These are phyloP conservation scores for Porites cylindrica DNA, from an alignment of 92 coral and sea anemone species.

Conservation along the genomic window DNA sequence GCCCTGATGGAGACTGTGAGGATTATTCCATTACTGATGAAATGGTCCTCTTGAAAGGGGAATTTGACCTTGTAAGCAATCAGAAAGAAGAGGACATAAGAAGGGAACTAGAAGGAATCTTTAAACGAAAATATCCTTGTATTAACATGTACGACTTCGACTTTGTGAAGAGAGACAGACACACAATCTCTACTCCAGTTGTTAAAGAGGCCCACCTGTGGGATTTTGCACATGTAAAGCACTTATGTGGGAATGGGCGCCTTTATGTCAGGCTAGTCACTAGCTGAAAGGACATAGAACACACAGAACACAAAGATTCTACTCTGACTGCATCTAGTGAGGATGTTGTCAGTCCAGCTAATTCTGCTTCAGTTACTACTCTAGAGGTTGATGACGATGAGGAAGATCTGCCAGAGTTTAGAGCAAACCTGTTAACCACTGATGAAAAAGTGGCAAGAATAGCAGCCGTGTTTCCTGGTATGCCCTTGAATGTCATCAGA, in stretches of 20 bases:
- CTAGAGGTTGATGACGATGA: not conserved
- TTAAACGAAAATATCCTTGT: slow-evolving; percentile 34
- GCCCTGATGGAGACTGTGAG: not conserved
- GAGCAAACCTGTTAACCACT: not conserved
- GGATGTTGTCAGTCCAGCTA: not conserved
- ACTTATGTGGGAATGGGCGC: slow-evolving; percentile 63
- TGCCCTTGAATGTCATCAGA: too few species aligned
- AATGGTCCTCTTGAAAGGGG: not conserved
- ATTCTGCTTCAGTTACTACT: not conserved
- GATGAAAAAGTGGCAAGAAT: too few species aligned
- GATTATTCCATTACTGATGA: not conserved
- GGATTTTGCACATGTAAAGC: slow-evolving; percentile 72
- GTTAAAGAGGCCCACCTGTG: slow-evolving; percentile 62
- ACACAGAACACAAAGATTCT: not conserved
- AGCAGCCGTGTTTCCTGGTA: too few species aligned
- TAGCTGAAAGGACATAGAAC: slow-evolving; percentile 21
- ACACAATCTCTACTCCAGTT: slow-evolving; percentile 63
- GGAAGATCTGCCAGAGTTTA: not conserved
- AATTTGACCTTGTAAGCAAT: not conserved
- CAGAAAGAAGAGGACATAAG: not conserved
- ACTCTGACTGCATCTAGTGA: not conserved
- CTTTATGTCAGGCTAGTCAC: slow-evolving; percentile 62
- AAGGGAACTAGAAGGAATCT: not conserved
- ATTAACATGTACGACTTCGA: slow-evolving; percentile 52
- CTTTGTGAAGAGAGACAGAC: slow-evolving; percentile 65